These are phyloP conservation scores for Bacillus rossius DNA, from an alignment of 1,140 invertebrate genomes.

Conservation along the genomic window DNA sequence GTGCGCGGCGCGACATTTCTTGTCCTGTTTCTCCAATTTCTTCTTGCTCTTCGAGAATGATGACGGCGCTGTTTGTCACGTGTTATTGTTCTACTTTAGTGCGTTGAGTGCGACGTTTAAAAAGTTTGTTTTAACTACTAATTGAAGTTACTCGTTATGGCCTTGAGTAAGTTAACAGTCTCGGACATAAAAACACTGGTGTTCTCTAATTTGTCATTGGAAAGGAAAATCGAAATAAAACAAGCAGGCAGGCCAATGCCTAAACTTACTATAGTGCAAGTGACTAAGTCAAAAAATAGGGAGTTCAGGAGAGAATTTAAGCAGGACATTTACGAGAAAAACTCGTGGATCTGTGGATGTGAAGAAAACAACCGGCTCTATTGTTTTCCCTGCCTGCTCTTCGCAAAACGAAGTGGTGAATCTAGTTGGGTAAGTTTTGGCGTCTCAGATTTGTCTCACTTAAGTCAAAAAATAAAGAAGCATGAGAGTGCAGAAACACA, in stretches of 20 bases:
- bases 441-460: too few species aligned
- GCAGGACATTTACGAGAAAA: background rate
- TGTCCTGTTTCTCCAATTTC: background rate
- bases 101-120: background rate
- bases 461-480: too few species aligned
- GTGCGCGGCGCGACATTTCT: background rate
- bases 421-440: too few species aligned
- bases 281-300: background rate
- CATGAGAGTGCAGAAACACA: too few species aligned
- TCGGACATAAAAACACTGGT: background rate
- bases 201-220: background rate
- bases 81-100: background rate
- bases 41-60: background rate
- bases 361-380: conserved; percentile 1
- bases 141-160: background rate
- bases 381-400: conserved; percentile 7
- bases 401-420: too few species aligned
- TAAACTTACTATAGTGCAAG: background rate
- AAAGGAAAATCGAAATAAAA: background rate
- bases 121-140: background rate
- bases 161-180: background rate
- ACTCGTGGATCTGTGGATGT: conserved; percentile 7
- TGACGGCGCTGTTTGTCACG: background rate
- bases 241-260: conserved; percentile 1
- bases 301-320: background rate